Evolutionary conservation across 2,797 vertebrate genomes (phyloP).

Genomic region (Dipus sagitta): DNA sequence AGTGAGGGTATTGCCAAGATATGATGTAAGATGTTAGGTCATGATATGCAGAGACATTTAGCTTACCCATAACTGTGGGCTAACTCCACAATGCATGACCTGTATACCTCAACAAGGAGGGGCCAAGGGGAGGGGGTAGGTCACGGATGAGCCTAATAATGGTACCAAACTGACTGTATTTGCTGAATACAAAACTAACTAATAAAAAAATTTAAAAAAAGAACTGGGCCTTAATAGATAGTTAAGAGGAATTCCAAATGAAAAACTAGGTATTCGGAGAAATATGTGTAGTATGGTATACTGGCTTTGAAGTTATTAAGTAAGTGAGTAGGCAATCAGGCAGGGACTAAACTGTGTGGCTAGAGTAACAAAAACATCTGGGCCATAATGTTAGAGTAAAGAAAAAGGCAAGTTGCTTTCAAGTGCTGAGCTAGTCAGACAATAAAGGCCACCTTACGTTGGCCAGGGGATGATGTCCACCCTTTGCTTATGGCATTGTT

Average conservation of each 20-base stretch:
- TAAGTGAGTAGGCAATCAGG: background rate
- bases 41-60: no score
- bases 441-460: background rate
- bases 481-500: no score
- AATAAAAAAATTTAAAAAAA: no score
- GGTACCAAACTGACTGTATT: no score
- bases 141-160: no score
- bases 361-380: background rate
- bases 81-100: no score
- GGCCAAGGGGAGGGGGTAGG: no score
- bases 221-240: background rate
- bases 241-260: background rate
- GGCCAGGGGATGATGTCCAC: no score
- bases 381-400: background rate
- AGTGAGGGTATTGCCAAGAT: background rate
- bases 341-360: background rate
- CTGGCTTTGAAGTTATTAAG: background rate
- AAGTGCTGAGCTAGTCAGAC: background rate
- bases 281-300: fast-evolving
- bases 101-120: no score
- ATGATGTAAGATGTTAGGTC: no score
- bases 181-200: no score
- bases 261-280: background rate
- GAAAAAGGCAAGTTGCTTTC: background rate
- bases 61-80: no score